A percentile compares a stretch with the other conserved stretches of the same genome.
Conservation (phyloP, 2,113 vertebrate genomes). For the Hippopotamus amphibius region DNA sequence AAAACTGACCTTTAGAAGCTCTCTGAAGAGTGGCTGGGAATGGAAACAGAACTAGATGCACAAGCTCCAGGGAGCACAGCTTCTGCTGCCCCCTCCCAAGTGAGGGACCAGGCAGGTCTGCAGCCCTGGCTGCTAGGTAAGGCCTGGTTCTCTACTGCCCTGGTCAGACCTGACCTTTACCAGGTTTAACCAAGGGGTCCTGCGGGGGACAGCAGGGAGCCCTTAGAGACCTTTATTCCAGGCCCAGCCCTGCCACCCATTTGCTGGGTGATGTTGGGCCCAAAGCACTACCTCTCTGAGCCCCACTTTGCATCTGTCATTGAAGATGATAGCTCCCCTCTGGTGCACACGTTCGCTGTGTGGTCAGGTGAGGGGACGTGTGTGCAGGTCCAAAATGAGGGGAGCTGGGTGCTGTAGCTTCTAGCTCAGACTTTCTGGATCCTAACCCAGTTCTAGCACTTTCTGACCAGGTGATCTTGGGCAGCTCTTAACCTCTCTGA, state of each 20-base stretch:
- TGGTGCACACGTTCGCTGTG: background rate
- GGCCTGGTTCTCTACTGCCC: background rate
- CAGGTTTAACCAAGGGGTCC: background rate
- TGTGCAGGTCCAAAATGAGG: background rate
- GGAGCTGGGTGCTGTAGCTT: background rate
- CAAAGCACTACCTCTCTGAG: background rate
- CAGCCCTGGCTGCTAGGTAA: background rate
- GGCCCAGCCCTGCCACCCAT: background rate
- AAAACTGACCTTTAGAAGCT: slow-evolving; percentile 55
- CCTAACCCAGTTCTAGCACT: background rate
- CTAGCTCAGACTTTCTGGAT: background rate
- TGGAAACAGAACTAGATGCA: background rate
- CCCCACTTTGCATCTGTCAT: background rate
- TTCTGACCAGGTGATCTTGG: background rate
- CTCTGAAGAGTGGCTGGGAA: slow-evolving; percentile 20
- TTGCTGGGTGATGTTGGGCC: background rate
- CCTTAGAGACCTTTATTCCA: background rate
- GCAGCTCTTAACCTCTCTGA: background rate
- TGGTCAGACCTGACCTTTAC: background rate
- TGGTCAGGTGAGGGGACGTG: background rate
- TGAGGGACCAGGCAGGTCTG: background rate
- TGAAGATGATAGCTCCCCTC: background rate
- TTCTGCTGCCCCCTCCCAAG: background rate
- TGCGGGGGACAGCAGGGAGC: background rate
- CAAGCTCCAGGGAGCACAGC: background rate